Evolutionary conservation across 2,113 vertebrate genomes (phyloP).

Genomic region (Tupaia tana): DNA sequence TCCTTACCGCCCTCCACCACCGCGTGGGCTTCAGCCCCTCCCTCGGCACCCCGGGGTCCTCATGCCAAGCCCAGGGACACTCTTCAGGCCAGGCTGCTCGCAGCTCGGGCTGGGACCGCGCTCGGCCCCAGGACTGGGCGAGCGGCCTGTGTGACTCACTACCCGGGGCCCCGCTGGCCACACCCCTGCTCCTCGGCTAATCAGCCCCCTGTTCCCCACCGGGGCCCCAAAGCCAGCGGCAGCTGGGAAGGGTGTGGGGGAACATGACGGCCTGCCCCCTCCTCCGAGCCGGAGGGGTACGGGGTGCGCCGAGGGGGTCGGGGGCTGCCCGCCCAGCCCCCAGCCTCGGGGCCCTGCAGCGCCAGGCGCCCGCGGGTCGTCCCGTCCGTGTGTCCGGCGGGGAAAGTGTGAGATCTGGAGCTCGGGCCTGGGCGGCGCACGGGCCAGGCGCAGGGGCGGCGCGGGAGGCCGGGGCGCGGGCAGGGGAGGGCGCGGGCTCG

Average conservation of each 20-base stretch:
- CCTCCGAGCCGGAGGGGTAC: slow-evolving; percentile 21
- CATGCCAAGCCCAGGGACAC: slow-evolving; percentile 86
- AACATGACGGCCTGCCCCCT: slow-evolving; percentile 68
- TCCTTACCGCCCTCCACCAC: slow-evolving; percentile 79
- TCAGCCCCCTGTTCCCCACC: slow-evolving; percentile 80
- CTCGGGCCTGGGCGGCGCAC: too few species aligned
- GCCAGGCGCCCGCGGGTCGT: too few species aligned
- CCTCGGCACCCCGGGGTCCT: slow-evolving; percentile 79
- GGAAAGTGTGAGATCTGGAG: background rate
- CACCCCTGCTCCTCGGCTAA: slow-evolving; percentile 82
- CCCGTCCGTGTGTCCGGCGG: background rate
- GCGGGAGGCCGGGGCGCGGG: background rate
- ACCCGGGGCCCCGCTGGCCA: slow-evolving; percentile 83
- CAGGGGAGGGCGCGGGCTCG: background rate
- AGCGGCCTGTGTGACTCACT: slow-evolving; percentile 74
- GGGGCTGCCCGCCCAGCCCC: background rate
- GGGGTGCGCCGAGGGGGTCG: slow-evolving; percentile 41
- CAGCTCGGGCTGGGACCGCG: slow-evolving; percentile 67
- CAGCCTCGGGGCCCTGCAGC: too few species aligned
- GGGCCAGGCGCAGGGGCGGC: too few species aligned
- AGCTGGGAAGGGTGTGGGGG: slow-evolving; percentile 70
- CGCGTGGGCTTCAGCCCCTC: slow-evolving; percentile 68
- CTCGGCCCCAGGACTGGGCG: slow-evolving; percentile 78
- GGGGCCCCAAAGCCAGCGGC: slow-evolving; percentile 75
- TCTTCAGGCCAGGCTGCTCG: slow-evolving; percentile 58